These are phyloP conservation scores for Pharmacophagus antenor DNA, from an alignment of 2,888 invertebrate species.

Conservation along the genomic window DNA sequence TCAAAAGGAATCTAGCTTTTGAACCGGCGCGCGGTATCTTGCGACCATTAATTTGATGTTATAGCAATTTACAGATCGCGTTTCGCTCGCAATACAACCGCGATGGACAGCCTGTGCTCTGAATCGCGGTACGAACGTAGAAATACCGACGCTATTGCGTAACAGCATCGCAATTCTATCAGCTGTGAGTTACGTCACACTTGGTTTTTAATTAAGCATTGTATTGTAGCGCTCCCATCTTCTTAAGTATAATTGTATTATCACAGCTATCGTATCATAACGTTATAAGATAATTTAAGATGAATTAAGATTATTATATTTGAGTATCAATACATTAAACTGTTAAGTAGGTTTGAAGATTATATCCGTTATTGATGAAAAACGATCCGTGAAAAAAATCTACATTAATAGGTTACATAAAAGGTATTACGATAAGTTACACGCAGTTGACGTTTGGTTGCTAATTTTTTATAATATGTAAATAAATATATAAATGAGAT, in stretches of 20 bases:
- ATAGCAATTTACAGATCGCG: constrained; percentile 5
- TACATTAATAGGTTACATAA: no score
- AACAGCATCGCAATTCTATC: background rate
- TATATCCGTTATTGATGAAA: no score
- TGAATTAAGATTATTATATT: no score
- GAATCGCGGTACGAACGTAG: constrained; percentile 2
- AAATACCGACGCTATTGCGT: constrained; percentile 4
- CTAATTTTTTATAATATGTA: no score
- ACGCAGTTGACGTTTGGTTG: no score
- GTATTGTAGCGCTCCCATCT: background rate
- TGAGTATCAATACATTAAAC: no score
- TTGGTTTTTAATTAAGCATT: constrained; percentile 13
- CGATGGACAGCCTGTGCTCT: constrained; percentile 5
- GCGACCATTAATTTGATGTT: constrained; percentile 5
- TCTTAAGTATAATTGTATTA: background rate
- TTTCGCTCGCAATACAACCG: constrained; percentile 4
- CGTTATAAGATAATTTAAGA: background rate
- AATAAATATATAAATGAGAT: no score
- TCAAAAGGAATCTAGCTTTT: background rate
- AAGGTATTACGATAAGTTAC: no score
- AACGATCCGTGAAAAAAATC: no score
- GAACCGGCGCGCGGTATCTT: background rate
- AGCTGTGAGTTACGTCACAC: background rate
- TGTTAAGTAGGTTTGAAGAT: no score
- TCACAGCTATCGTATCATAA: background rate